Base-by-base conservation (phyloP, 2,888 invertebrate species). In the Neoaliturus tenellus region DNA sequence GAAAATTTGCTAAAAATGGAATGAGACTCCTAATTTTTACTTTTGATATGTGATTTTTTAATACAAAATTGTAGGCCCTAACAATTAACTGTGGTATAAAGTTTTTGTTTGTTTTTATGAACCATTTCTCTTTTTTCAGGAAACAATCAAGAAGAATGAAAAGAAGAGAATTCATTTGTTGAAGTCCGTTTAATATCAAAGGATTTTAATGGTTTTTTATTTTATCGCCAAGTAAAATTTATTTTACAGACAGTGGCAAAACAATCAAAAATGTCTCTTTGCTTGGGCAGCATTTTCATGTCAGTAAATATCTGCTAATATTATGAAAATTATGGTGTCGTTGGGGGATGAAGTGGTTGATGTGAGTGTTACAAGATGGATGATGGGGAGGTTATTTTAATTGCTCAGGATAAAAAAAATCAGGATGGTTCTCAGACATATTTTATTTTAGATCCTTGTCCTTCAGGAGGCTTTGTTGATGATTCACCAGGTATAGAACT, bases 391-490 rank as follows among this genome's bases (percentile, higher is more conserved):
- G 78, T 78, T 31, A 78, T 78, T 55, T 31, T 78, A 20, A 78
- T 78, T 35, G 55, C 78, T 33, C 78, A 51, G 8, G 33, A 51
- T 20, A 78, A 14, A n/a, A 78, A 31, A 23, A 78, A 78, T 78
- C 78, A 78, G 55, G 78, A 78, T 48, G 78, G 78, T 14, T 78
- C 78, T 35, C 51, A 78, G 35, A 78, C 78, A 5, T 78, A 48
- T 35, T 55, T 51, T 10, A 78, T 78, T 35, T 35, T 78, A 55
- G 78, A 78, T 17, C 78, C 78, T 20, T 78, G 78, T 20, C 55
- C 51, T 20, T 78, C 78, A 28, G 78, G 55, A 35, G 55, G 55
- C 12, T 44, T 28, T 44, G 48, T 44, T 75, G 44, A 75, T 25
- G 78, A 28, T 5, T 33, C 51, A 17, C 33, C 25, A 31, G 55